A percentile compares a stretch with the other conserved stretches of the same genome.
phyloP scores from a whole-genome alignment of 2,888 invertebrate species.

The Salticus scenicus region DNA sequence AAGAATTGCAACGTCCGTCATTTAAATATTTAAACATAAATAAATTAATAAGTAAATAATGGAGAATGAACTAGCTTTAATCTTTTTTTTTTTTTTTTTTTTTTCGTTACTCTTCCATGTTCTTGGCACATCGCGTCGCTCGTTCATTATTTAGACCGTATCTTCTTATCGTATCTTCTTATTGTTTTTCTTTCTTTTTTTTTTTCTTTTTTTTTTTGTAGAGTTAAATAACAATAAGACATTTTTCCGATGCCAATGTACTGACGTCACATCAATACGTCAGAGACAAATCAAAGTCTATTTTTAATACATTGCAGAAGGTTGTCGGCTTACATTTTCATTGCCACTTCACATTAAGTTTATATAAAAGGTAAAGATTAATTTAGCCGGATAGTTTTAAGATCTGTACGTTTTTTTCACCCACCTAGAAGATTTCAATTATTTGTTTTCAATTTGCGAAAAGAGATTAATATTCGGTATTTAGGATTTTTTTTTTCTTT shows the following conservation, averaged over 20 bases:
- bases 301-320: background rate
- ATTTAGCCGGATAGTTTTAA: no score
- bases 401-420: no score
- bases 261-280: background rate
- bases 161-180: background rate
- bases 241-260: background rate
- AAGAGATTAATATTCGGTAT: no score
- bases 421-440: no score
- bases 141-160: background rate
- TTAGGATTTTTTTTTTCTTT: no score
- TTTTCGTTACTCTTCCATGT: no score
- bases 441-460: no score
- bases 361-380: no score
- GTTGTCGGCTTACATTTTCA: background rate
- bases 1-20: background rate
- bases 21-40: background rate
- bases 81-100: background rate
- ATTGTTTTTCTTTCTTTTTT: background rate
- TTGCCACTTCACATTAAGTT: no score
- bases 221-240: background rate
- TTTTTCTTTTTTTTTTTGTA: no score
- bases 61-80: background rate
- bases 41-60: no score
- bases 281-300: constrained; percentile 5
- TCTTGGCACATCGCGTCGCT: background rate